Evolutionary conservation across 2,888 invertebrate species (phyloP).

Genomic region (Peribatodes rhomboidaria): DNA sequence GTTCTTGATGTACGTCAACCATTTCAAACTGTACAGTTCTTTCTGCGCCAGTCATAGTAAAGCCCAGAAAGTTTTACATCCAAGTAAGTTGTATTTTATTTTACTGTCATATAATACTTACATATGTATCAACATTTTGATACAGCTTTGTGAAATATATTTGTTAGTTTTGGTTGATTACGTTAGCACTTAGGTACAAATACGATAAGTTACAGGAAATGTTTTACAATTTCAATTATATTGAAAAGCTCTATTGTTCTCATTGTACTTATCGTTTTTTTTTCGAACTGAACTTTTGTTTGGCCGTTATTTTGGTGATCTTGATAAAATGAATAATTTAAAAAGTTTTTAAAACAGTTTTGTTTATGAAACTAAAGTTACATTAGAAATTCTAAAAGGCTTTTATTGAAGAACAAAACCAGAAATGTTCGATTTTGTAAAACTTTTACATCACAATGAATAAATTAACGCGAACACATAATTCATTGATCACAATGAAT

Average conservation of each 20-base stretch:
- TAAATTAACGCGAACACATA: not conserved
- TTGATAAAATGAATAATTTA: not conserved
- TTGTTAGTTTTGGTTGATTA: no score
- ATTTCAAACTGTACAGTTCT: slow-evolving; percentile 99
- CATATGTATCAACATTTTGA: no score
- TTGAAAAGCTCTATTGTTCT: not conserved
- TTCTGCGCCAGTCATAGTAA: slow-evolving; percentile 99
- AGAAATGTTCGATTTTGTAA: not conserved
- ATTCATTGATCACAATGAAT: no score
- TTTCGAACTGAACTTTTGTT: not conserved
- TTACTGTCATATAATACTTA: no score
- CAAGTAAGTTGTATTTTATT: slow-evolving; percentile 90
- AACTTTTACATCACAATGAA: not conserved
- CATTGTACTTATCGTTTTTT: not conserved
- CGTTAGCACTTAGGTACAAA: no score
- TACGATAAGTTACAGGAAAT: no score
- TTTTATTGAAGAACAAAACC: not conserved
- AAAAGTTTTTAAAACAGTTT: not conserved
- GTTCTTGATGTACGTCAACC: slow-evolving; percentile 98
- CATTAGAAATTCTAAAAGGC: not conserved
- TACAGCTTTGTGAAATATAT: no score
- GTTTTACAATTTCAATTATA: not conserved
- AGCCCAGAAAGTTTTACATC: slow-evolving; percentile 99
- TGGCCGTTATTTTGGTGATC: no score
- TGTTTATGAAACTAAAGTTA: not conserved